Base-by-base conservation (phyloP, 2,888 invertebrate genomes). In the Eupithecia subfuscata region DNA sequence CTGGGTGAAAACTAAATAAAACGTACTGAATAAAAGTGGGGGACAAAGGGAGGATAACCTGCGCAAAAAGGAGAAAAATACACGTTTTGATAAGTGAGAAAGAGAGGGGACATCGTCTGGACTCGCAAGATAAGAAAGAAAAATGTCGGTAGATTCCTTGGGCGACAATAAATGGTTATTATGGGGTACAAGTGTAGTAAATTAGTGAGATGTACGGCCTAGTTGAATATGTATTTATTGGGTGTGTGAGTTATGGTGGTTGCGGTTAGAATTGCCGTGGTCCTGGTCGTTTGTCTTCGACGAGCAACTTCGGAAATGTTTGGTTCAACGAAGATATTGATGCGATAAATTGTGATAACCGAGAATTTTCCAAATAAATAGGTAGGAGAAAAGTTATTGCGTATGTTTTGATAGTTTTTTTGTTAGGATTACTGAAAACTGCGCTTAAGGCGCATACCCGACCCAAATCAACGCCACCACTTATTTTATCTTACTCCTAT, bases 171-270 rank as follows among this genome's bases (percentile, higher is more conserved):
- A 91, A 94, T 93, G 90, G 92, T 92, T 93, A 92, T 92, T 93
- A 93, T 90, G 88, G 93, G 37, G 92, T 90, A 88, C 89, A 86
- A 90, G 85, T 87, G 90, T 88, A 90, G 90, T 94, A 93, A 94
- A 94, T 94, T 94, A 94, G 94, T 94, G 89, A 93, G 94, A 94
- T 91, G 87, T 93, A 94, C 92, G 88, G 89, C 74, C 79, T 85
- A 84, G 91, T 91, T 94, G 93, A 93, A 94, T 94, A 94, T 94
- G 92, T 94, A 94, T 94, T 91, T 92, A 89, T 89, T 86, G 88
- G 84, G 79, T 77, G 76, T 80, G 88, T 90, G 86, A 92, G 88
- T 90, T 91, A 92, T 91, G 76, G 79, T 71, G 71, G 71, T 77
- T 75, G 77, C 73, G 71, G 75, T 75, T 45, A 64, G 74, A 30